Percentiles rank a stretch among this genome's conserved stretches.
Conservation (phyloP, 2,888 invertebrate species). For the Vandiemenella viatica region DNA sequence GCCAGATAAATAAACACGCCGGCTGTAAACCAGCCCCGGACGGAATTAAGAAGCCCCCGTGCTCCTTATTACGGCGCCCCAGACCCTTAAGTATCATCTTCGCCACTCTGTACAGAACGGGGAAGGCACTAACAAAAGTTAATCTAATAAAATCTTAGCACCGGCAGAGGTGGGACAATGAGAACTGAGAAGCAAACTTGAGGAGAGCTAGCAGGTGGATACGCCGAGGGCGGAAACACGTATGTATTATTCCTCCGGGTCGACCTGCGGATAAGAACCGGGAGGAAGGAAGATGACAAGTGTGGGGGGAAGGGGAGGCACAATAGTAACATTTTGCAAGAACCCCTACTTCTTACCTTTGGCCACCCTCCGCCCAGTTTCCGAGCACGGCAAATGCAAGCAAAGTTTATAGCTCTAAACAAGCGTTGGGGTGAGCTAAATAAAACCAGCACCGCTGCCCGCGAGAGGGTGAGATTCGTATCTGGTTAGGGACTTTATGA, state of each 20-base stretch:
- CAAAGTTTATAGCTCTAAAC: neutral
- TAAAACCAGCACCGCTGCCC: neutral
- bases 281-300: too few relatives aligned
- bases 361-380: neutral
- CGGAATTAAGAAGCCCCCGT: too few relatives aligned
- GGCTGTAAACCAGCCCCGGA: neutral
- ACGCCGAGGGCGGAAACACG: too few relatives aligned
- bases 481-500: neutral
- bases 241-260: neutral
- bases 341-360: too few relatives aligned
- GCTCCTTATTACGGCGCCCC: neutral
- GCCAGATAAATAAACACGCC: neutral
- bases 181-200: neutral
- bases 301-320: neutral
- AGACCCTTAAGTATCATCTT: neutral
- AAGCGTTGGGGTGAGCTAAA: neutral
- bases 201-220: neutral
- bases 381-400: neutral
- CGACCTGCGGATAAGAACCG: neutral
- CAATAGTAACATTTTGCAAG: neutral
- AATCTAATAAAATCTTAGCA: neutral
- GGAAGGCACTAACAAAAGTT: neutral
- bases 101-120: neutral
- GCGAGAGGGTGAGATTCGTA: neutral
- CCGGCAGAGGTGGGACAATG: neutral